Percentiles rank a stretch among this genome's conserved stretches.
phyloP scores from a whole-genome alignment of 2,888 invertebrate species.

The Pyrgus malvae region DNA sequence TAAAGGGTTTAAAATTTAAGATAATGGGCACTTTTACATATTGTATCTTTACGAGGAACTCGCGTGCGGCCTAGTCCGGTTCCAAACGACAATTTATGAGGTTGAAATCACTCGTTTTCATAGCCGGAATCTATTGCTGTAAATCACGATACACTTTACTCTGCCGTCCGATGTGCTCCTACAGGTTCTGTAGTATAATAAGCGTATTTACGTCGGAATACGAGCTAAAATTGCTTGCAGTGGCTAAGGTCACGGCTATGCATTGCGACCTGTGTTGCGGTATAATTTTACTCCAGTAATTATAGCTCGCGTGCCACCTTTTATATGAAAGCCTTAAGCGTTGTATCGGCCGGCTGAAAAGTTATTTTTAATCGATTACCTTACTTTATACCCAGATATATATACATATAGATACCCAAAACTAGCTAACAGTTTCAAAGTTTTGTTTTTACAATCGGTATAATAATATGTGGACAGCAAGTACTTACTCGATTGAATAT shows the following conservation, averaged over 20 bases:
- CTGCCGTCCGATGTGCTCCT: neutral
- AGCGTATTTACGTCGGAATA: neutral
- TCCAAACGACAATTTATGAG: conserved; percentile 17
- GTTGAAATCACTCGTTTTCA: conserved; percentile 6
- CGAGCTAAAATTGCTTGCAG: neutral
- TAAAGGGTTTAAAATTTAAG: conserved; percentile 10
- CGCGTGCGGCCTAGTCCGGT: conserved; percentile 19
- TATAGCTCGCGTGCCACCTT: conserved; percentile 15
- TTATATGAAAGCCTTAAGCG: conserved; percentile 3
- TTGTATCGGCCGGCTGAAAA: neutral
- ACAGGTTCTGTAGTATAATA: neutral
- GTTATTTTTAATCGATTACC: neutral
- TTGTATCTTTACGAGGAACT: conserved; percentile 32
- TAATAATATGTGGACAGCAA: no score
- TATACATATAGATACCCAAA: no score
- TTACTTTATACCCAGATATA: neutral
- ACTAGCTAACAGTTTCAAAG: no score
- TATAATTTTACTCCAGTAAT: conserved; percentile 16
- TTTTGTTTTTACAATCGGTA: no score
- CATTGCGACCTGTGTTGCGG: conserved; percentile 1
- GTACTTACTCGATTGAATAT: no score
- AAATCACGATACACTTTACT: conserved; percentile 15
- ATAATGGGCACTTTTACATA: conserved; percentile 11
- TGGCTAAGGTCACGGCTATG: neutral
- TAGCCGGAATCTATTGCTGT: conserved; percentile 15